A percentile compares a stretch with the other conserved stretches of the same genome.
Evolutionary conservation across 1,140 invertebrate genomes (phyloP).

Genomic region (Cataglyphis hispanica): DNA sequence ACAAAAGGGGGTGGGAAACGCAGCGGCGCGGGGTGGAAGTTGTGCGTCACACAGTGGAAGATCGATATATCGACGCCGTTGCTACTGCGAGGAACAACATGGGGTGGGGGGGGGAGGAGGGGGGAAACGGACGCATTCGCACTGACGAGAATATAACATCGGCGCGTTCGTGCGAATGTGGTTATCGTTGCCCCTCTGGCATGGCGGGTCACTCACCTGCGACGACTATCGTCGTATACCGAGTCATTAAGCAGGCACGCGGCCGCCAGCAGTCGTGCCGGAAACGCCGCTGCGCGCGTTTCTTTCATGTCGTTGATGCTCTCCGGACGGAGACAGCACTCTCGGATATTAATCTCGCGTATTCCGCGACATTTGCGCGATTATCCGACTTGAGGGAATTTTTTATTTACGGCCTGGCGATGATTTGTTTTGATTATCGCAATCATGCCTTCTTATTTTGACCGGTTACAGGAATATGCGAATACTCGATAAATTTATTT

Average conservation of each 20-base stretch:
- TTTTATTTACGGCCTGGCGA: not conserved
- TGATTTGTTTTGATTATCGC: not conserved
- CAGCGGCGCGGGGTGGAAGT: not conserved
- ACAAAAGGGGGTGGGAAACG: conserved; percentile 13
- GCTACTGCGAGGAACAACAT: conserved; percentile 39
- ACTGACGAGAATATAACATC: conserved; percentile 17
- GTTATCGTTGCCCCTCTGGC: conserved; percentile 71
- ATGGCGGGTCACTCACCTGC: conserved; percentile 75
- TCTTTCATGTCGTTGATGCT: conserved; percentile 71
- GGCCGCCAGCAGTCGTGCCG: conserved; percentile 64
- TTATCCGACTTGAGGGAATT: not conserved
- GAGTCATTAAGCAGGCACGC: conserved; percentile 69
- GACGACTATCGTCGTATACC: conserved; percentile 69
- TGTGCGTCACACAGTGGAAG: conserved; percentile 39
- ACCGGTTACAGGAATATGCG: not conserved
- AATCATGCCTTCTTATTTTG: not conserved
- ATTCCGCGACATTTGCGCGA: conserved; percentile 3
- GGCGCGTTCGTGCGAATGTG: conserved; percentile 25
- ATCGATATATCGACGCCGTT: conserved; percentile 59
- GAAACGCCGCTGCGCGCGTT: conserved; percentile 69
- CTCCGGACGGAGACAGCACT: conserved; percentile 24
- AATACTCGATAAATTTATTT: not conserved
- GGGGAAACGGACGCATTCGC: not conserved
- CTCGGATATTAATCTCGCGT: not conserved
- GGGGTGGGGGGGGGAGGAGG: no score